These are phyloP conservation scores for Trissolcus brochymenae DNA, from an alignment of 2,888 invertebrate genomes.

Conservation along the genomic window DNA sequence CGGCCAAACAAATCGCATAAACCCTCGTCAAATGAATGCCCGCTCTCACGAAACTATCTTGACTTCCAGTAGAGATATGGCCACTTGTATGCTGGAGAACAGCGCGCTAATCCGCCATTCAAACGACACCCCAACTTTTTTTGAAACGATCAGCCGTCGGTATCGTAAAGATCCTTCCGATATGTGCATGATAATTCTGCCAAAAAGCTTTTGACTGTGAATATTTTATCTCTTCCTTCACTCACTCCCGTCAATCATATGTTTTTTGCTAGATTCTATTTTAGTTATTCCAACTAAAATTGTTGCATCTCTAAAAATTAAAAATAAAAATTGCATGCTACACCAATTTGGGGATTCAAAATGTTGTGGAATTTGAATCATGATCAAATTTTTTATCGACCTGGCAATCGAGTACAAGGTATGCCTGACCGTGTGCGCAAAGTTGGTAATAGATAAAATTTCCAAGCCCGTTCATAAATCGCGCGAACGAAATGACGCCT, in stretches of 20 bases:
- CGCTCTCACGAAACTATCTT: slow-evolving; percentile 21
- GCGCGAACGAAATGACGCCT: slow-evolving; percentile 43
- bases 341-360: no score
- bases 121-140: slow-evolving; percentile 20
- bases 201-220: slow-evolving; percentile 40
- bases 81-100: no score
- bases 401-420: not conserved
- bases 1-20: slow-evolving; percentile 51
- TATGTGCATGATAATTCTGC: slow-evolving; percentile 26
- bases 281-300: slow-evolving; percentile 6
- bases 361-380: no score
- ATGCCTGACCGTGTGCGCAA: slow-evolving; percentile 11
- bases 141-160: slow-evolving; percentile 9
- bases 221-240: slow-evolving; percentile 43
- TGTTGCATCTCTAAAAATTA: no score
- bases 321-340: no score
- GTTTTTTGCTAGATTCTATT: slow-evolving; percentile 26
- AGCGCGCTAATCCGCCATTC: no score
- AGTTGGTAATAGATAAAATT: slow-evolving; percentile 29
- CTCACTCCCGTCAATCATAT: slow-evolving; percentile 42
- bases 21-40: slow-evolving; percentile 42
- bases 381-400: no score
- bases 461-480: slow-evolving; percentile 34
- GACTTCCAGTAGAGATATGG: slow-evolving; percentile 25
- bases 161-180: no score